Base-by-base conservation (phyloP, 2,797 vertebrate species). In the Betta splendens region DNA sequence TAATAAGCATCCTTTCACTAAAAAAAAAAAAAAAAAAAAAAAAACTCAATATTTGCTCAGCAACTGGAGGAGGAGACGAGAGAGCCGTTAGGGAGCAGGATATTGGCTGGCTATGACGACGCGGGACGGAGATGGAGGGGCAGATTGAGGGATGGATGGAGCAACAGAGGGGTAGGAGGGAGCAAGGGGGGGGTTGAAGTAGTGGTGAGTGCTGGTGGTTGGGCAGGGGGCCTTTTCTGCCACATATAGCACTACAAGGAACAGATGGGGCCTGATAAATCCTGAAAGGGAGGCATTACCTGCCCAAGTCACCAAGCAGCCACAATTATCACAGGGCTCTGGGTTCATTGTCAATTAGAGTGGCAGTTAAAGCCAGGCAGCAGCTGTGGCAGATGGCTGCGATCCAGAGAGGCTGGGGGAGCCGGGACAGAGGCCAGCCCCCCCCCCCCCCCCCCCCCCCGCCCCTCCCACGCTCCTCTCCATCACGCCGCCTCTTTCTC, bases 361-460 rank as follows among this genome's bases (percentile, higher is more conserved):
- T 92, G 93, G 93, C 93, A 94, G 94, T 79, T 81, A 91, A 78
- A 87, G 92, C 73, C 62, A 93, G 91, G 92, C 92, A 92, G 93
- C 94, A 96, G 94, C 93, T 94, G 95, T 92, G 94, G 92, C 95
- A 97, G 95, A 97, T 97, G 95, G 95, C 94, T 67, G 52, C 38
- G 90, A 91, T 96, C 94, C 94, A 95, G 93, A 87, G 88, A 90
- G 89, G 89, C 91, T 80, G 82, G 91, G 92, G 91, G 91, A 92
- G 90, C 89, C 80, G 91, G 93, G 94, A 94, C 83, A 83, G 64
- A 71, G 89, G 94, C 94, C 94, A 94, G 91, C 79, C 88, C 88
- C 85, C 84, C 91, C 89, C 92, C 89, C 86, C 75, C 57, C 86
- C 75, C 57, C 72, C 80, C 79, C 69, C 48, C 58, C 58, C 70